phyloP scores from a whole-genome alignment of 2,113 vertebrate species.

The Planiliza haematocheilus region DNA sequence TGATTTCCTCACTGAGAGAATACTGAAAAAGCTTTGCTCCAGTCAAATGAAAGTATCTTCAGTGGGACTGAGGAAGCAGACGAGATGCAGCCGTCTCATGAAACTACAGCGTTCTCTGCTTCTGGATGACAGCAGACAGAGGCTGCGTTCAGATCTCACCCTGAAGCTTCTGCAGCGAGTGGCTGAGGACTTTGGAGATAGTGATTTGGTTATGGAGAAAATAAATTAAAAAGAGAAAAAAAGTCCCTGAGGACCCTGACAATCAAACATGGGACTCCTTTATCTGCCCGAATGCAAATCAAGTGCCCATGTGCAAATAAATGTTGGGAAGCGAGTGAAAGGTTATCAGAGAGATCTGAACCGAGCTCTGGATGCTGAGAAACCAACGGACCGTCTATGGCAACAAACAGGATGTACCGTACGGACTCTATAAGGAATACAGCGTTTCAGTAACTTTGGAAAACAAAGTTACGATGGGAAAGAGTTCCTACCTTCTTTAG shows the following conservation, averaged over 20 bases:
- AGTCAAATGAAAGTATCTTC: constrained; percentile 13
- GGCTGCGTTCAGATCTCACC: too few relatives aligned
- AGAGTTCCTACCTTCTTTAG: too few relatives aligned
- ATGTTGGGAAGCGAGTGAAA: constrained; percentile 4
- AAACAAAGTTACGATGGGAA: too few relatives aligned
- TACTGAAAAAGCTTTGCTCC: neutral
- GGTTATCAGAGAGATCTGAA: constrained; percentile 36
- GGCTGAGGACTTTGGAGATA: too few relatives aligned
- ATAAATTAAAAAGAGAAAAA: too few relatives aligned
- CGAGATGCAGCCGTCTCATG: neutral
- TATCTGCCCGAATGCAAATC: constrained; percentile 40
- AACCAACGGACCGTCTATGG: constrained; percentile 4
- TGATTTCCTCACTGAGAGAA: neutral
- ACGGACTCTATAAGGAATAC: too few relatives aligned
- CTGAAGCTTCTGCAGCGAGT: neutral
- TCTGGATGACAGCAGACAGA: too few relatives aligned
- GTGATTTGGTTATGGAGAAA: too few relatives aligned
- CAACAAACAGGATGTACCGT: too few relatives aligned
- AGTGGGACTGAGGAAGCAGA: neutral
- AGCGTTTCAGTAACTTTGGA: too few relatives aligned
- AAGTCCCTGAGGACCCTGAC: neutral
- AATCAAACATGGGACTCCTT: constrained; percentile 13
- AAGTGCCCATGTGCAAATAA: constrained; percentile 39
- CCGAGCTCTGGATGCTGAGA: constrained; percentile 7
- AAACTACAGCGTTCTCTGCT: neutral